phyloP scores from a whole-genome alignment of 2,113 vertebrate genomes.

The Aegithalos caudatus region DNA sequence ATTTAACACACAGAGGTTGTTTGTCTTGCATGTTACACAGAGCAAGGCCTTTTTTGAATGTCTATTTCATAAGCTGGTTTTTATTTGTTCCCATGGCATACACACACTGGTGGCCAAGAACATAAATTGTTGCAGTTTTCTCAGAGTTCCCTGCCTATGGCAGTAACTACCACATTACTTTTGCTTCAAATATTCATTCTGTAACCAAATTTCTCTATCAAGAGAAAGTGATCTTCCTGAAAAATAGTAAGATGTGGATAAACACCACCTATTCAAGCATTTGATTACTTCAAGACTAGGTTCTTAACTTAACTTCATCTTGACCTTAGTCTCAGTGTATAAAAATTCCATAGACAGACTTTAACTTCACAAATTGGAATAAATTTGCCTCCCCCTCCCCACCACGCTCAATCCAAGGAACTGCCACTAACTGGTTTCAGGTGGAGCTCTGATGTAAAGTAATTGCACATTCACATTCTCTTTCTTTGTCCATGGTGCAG shows the following conservation, averaged over 20 bases:
- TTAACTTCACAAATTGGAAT: background rate
- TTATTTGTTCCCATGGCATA: background rate
- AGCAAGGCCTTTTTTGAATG: background rate
- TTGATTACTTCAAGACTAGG: background rate
- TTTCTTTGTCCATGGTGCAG: background rate
- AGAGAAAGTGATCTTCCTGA: background rate
- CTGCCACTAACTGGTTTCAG: background rate
- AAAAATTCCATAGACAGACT: background rate
- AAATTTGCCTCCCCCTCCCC: background rate
- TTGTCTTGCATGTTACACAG: background rate
- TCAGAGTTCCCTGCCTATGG: background rate
- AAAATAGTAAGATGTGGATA: background rate
- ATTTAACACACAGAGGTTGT: background rate
- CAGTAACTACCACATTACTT: background rate
- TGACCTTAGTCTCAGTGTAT: background rate
- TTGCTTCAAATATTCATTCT: background rate
- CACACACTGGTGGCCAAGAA: background rate
- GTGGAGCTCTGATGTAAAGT: background rate
- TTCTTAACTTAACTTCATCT: background rate
- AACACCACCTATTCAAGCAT: background rate
- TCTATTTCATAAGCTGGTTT: background rate
- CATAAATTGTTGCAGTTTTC: background rate
- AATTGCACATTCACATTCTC: background rate
- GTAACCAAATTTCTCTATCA: background rate
- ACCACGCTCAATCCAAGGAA: background rate